Evolutionary conservation across 2,113 vertebrate genomes (phyloP), one percentile per base, ranked within the genome.

Genomic region (Prietella phreatophila): DNA sequence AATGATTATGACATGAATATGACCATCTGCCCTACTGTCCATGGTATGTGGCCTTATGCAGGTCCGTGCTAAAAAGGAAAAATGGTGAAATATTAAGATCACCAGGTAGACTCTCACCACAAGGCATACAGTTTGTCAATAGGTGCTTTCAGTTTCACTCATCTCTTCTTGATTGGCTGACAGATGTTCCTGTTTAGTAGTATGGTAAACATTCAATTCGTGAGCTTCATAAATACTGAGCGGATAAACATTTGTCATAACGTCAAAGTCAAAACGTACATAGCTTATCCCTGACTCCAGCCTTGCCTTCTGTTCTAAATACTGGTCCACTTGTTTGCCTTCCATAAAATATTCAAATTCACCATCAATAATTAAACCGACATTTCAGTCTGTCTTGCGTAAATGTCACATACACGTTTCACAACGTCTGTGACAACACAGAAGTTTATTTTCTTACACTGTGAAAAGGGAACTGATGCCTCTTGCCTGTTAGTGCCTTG

Each of bases 41-140:
- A 15, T 27, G 42, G 20, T 67, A 86, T 22, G 36, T 88, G 83
- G 39, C n/a, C 20, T 13, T 83, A 88, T 93, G 87, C 87, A 90
- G 91, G 86, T 90, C 80, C 88, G 39, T 60, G 82, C 50, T 83
- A 87, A 86, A 91, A 84, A 87, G 39, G 78, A 13, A 86, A 83
- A 71, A n/a, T 36, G 39, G 47, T 11, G 85, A 19, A 89, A 88
- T 61, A 63, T 71, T 71, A 50, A 89, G 82, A 82, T 79, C 73
- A 56, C 7, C 76, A 39, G 5, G 25, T 36, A 78, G 73, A 79
- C 63, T 69, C 19, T 83, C 22, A 90, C 83, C 86, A 80, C 84
- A 86, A 83, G 56, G 19, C 61, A 83, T 11, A 6, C 15, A 63
- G 65, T 65, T 73, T 60, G 25, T 65, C 39, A 55, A 60, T 80